phyloP scores from a whole-genome alignment of 2,113 vertebrate genomes.

The Gymnorhina tibicen region DNA sequence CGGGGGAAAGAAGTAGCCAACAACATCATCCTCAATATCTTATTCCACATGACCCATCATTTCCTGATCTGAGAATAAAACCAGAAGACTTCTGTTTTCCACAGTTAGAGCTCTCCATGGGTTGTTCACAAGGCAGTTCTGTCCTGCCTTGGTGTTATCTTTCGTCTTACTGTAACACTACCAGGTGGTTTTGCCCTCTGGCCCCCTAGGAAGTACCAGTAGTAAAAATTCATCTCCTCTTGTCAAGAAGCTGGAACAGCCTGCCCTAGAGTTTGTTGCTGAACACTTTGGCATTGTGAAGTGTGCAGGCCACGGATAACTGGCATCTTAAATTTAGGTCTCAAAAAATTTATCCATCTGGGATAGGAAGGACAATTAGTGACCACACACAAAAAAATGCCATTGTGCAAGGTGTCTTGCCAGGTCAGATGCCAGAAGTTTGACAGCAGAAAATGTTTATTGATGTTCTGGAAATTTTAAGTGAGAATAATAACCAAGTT shows the following conservation, averaged over 20 bases:
- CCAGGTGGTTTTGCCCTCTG: neutral
- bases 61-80: neutral
- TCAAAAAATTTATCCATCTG: neutral
- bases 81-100: neutral
- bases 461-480: neutral
- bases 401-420: rapidly evolving
- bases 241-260: neutral
- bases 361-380: neutral
- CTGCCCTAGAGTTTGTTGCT: neutral
- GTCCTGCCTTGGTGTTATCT: neutral
- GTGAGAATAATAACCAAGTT: neutral
- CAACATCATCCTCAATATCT: neutral
- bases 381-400: neutral
- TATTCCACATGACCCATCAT: neutral
- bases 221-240: neutral
- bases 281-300: neutral
- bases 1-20: neutral
- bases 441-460: neutral
- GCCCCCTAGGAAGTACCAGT: neutral
- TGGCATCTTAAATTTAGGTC: neutral
- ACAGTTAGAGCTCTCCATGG: neutral
- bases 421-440: neutral
- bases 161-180: neutral
- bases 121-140: neutral
- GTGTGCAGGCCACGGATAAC: neutral